A percentile compares a stretch with the other conserved stretches of the same genome.
These are phyloP conservation scores for Aldrovandia affinis DNA, from an alignment of 2,797 vertebrate genomes.

Conservation along the genomic window DNA sequence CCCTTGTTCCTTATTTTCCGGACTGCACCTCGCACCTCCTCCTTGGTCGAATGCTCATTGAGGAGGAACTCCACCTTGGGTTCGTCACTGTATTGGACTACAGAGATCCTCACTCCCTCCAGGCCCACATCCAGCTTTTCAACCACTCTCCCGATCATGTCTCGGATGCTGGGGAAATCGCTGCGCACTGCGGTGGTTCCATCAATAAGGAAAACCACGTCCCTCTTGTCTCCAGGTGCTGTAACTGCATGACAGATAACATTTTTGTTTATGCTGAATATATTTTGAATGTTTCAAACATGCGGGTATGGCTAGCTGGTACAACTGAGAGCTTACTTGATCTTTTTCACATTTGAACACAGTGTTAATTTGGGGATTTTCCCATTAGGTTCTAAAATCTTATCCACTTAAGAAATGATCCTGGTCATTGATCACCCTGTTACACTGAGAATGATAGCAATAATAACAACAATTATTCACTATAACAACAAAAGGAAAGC, in stretches of 20 bases:
- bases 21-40: conserved; percentile 81
- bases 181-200: conserved; percentile 75
- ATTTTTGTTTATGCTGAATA: neutral
- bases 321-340: neutral
- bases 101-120: conserved; percentile 82
- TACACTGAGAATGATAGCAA: neutral
- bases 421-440: neutral
- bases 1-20: conserved; percentile 75
- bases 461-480: neutral
- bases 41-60: conserved; percentile 83
- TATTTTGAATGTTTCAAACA: neutral
- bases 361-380: neutral
- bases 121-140: conserved; percentile 84
- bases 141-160: conserved; percentile 83
- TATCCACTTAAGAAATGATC: neutral
- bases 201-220: conserved; percentile 92
- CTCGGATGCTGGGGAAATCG: conserved; percentile 80
- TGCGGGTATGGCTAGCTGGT: neutral
- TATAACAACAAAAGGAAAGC: neutral
- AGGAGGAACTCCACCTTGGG: conserved; percentile 83
- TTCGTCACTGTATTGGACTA: conserved; percentile 91
- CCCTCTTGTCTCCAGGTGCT: conserved; percentile 75
- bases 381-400: neutral
- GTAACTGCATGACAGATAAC: conserved; percentile 18
- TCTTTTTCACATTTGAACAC: neutral